phyloP scores from a whole-genome alignment of 2,797 vertebrate genomes.

The Propithecus perrieri region DNA sequence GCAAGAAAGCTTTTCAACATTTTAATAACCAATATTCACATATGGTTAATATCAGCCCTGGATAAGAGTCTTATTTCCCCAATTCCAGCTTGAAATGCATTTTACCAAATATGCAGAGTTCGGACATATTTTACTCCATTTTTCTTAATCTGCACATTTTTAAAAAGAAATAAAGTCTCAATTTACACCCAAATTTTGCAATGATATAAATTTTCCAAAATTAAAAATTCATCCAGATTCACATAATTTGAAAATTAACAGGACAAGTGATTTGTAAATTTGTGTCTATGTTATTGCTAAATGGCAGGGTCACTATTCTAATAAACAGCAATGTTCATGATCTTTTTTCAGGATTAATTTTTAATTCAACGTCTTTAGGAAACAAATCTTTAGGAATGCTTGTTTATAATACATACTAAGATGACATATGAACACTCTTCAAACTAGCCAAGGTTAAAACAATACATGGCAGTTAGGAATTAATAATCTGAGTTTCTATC shows the following conservation, averaged over 20 bases:
- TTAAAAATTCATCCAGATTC: constrained; percentile 21
- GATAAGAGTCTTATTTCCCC: constrained; percentile 20
- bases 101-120: constrained; percentile 41
- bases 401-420: constrained; percentile 7
- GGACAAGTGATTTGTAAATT: neutral
- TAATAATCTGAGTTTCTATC: neutral
- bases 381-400: neutral
- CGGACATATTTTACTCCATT: neutral
- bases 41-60: neutral
- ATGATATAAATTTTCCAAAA: constrained; percentile 1
- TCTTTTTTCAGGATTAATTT: constrained; percentile 6
- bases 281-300: neutral
- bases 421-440: neutral
- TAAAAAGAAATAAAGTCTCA: neutral
- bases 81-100: constrained; percentile 30
- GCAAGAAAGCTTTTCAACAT: constrained; percentile 29
- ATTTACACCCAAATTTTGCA: constrained; percentile 25
- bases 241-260: constrained; percentile 20
- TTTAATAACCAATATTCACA: constrained; percentile 14
- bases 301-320: neutral
- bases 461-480: constrained; percentile 18
- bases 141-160: neutral
- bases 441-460: neutral
- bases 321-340: neutral
- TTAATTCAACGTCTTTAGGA: constrained; percentile 29